Percentiles rank a stretch among this genome's conserved stretches.
Evolutionary conservation across 1,140 invertebrate species (phyloP).

Genomic region (Berghia stephanieae): DNA sequence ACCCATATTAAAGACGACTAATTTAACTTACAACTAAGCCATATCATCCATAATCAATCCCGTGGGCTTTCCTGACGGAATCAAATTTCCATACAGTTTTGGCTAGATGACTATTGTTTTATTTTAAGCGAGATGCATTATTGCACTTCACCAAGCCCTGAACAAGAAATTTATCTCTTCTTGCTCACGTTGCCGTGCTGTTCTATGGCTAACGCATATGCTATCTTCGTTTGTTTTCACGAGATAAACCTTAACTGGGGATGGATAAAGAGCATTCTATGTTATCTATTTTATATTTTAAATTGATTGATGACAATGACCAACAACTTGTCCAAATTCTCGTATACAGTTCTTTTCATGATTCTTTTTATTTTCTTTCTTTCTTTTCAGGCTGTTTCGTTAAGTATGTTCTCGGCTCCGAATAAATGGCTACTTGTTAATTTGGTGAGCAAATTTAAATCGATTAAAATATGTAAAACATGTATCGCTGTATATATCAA

Average conservation of each 20-base stretch:
- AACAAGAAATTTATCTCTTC: no score
- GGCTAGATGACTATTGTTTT: no score
- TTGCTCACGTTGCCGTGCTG: no score
- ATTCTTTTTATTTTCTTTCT: background rate
- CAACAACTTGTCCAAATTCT: background rate
- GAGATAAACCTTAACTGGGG: background rate
- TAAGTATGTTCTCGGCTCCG: constrained; percentile 44
- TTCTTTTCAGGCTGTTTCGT: constrained; percentile 37
- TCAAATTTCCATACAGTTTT: no score
- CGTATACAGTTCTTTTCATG: background rate
- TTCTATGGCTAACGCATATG: background rate
- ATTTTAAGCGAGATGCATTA: no score
- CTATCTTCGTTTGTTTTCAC: background rate
- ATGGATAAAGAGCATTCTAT: background rate
- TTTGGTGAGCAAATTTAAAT: constrained; percentile 32
- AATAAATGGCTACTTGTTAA: constrained; percentile 45
- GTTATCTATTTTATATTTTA: background rate
- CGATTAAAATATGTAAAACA: background rate
- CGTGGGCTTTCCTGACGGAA: no score
- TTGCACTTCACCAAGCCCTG: no score
- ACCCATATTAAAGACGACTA: no score
- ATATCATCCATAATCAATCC: no score
- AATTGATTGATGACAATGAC: background rate
- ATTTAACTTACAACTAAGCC: no score
- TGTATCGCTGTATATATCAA: background rate